Conservation (phyloP, 2,888 invertebrate species). For the Leucoptera coffeella region DNA sequence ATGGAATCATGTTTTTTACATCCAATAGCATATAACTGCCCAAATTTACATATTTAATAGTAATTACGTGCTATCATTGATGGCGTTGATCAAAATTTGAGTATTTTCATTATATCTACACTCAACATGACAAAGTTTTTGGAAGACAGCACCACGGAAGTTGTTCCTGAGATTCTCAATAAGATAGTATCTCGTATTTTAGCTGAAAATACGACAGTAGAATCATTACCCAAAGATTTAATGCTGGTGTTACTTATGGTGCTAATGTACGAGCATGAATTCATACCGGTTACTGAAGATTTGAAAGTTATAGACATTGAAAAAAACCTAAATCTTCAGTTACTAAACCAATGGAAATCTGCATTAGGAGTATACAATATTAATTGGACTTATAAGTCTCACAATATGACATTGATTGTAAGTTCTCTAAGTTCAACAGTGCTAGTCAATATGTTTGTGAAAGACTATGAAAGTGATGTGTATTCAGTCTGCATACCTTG, state of each 20-base stretch:
- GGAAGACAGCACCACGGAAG: constrained; percentile 29
- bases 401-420: no score
- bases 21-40: no score
- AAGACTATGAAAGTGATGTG: constrained; percentile 22
- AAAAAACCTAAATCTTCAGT: constrained; percentile 18
- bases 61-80: no score
- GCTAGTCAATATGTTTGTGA: constrained; percentile 24
- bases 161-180: constrained; percentile 17
- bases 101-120: constrained; percentile 2
- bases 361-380: constrained; percentile 21
- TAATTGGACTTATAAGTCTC: no score
- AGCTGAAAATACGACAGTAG: constrained; percentile 13
- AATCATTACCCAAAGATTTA: constrained; percentile 25
- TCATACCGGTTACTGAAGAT: constrained; percentile 15
- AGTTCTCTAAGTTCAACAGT: constrained; percentile 24
- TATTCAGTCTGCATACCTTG: constrained; percentile 32
- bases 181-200: constrained; percentile 16
- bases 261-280: constrained; percentile 32
- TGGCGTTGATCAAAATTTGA: no score
- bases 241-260: constrained; percentile 24
- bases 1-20: no score
- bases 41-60: no score
- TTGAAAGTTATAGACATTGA: constrained; percentile 12
- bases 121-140: constrained; percentile 14
- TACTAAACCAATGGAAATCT: no score